These are phyloP conservation scores for Theretra japonica DNA, from an alignment of 2,888 invertebrate species.

Conservation along the genomic window DNA sequence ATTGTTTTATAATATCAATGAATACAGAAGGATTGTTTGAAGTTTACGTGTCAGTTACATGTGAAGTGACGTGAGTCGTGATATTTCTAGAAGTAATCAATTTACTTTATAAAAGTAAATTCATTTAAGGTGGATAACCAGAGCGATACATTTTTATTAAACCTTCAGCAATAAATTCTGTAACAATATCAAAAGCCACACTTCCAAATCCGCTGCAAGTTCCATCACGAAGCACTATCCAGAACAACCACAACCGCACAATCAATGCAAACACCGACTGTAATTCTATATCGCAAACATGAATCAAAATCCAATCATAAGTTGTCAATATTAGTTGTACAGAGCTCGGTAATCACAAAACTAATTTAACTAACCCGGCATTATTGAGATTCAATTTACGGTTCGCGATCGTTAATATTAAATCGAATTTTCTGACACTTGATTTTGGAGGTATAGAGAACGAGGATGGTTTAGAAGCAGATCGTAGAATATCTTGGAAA, in stretches of 20 bases:
- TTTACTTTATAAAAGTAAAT: no score
- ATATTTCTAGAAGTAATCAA: no score
- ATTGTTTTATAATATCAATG: no score
- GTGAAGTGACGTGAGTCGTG: no score
- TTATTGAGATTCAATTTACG: not conserved
- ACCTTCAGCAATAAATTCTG: no score
- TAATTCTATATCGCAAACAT: constrained; percentile 9
- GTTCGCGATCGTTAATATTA: not conserved
- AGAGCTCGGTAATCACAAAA: constrained; percentile 22
- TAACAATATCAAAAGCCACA: not conserved
- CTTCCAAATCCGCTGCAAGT: not conserved
- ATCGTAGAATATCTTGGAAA: no score
- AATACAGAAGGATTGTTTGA: no score
- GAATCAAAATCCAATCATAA: constrained; percentile 13
- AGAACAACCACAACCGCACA: not conserved
- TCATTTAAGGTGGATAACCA: no score
- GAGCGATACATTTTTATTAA: no score
- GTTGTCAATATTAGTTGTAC: constrained; percentile 23
- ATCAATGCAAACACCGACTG: constrained; percentile 10
- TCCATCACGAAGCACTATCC: not conserved
- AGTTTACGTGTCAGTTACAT: no score
- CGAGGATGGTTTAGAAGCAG: not conserved
- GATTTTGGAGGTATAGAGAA: not conserved
- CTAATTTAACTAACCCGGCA: constrained; percentile 30
- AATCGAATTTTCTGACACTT: constrained; percentile 5